Conservation (phyloP, 2,888 invertebrate genomes). For the Tipula vernalis region DNA sequence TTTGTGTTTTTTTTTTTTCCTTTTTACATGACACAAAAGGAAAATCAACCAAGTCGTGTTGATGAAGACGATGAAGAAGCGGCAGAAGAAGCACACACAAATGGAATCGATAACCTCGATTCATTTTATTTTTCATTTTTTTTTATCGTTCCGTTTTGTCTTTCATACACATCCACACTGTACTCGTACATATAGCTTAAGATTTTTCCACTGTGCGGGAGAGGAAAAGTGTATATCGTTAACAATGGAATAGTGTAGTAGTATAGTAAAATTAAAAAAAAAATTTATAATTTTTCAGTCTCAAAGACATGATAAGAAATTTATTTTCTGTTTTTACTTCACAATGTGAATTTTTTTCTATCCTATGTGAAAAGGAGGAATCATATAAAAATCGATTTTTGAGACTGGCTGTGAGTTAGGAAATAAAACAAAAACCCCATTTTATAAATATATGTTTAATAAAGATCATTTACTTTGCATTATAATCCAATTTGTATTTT, state of each 20-base stretch:
- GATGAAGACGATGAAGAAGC: not conserved
- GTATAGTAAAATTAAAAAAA: not conserved
- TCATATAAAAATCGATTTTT: not conserved
- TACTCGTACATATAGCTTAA: not conserved
- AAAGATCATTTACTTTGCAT: slow-evolving; percentile 4
- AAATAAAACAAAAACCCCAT: not conserved
- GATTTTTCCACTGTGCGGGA: not conserved
- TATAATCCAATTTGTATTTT: not conserved
- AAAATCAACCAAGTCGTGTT: not conserved
- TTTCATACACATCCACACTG: not conserved
- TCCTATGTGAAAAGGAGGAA: not conserved
- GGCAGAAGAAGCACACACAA: not conserved
- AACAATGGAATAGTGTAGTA: not conserved
- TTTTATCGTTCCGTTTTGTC: not conserved
- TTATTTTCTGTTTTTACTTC: not conserved
- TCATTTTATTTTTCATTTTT: not conserved
- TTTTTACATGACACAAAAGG: not conserved
- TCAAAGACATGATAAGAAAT: not conserved
- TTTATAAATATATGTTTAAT: not conserved
- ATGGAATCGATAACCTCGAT: slow-evolving; percentile 4
- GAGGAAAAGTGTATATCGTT: not conserved
- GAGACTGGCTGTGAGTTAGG: not conserved
- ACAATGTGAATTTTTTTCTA: not conserved
- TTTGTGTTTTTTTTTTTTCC: not conserved
- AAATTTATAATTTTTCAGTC: not conserved